These are phyloP conservation scores for Plagodis pulveraria DNA, from an alignment of 2,888 invertebrate species.

Conservation along the genomic window DNA sequence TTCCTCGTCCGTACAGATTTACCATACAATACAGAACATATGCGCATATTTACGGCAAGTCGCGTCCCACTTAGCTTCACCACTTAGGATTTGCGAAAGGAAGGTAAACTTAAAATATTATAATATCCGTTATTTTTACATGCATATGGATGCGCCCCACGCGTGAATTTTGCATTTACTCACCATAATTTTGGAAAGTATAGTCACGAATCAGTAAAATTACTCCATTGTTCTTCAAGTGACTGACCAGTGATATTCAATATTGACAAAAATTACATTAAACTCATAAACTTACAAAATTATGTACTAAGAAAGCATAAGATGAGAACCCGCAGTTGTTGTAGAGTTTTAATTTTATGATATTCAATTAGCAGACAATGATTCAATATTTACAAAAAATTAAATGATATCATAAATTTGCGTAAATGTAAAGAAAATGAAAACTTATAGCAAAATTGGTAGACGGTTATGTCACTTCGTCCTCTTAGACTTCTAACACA, in stretches of 20 bases:
- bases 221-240: constrained; percentile 6
- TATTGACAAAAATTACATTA: no score
- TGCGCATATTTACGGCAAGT: constrained; percentile 71
- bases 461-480: no score
- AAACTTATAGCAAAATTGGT: no score
- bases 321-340: no score
- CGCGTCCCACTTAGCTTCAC: constrained; percentile 47
- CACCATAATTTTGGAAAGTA: constrained; percentile 12
- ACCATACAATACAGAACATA: constrained; percentile 72
- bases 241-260: neutral
- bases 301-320: no score
- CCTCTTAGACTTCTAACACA: no score
- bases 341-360: no score
- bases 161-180: constrained; percentile 35
- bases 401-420: no score
- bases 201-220: neutral
- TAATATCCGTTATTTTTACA: constrained; percentile 48
- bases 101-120: constrained; percentile 50
- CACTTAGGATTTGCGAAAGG: constrained; percentile 57
- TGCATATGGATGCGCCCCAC: constrained; percentile 54
- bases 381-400: no score
- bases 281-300: no score
- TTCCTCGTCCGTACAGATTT: constrained; percentile 47
- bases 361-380: no score
- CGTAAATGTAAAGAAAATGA: no score